phyloP scores from a whole-genome alignment of 2,888 invertebrate species.

The Andrena flavipes region DNA sequence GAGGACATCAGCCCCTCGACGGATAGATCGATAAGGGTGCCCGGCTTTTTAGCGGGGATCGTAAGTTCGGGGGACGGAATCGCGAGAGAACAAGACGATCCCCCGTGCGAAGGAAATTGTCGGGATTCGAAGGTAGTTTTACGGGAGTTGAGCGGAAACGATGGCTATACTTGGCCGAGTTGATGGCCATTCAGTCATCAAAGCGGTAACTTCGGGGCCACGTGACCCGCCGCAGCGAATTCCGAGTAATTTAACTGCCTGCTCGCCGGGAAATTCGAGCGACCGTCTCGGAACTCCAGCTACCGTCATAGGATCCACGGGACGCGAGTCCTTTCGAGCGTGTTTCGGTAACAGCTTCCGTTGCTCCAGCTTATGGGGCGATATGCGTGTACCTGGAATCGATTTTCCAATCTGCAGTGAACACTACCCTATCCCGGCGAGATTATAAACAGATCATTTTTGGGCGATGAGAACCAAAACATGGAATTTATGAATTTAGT shows the following conservation, averaged over 20 bases:
- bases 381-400: conserved; percentile 6
- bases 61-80: neutral
- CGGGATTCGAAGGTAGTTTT: conserved; percentile 25
- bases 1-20: neutral
- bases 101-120: neutral
- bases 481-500: no score
- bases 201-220: conserved; percentile 35
- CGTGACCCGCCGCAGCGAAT: conserved; percentile 42
- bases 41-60: neutral
- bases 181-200: conserved; percentile 43
- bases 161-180: conserved; percentile 27
- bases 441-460: neutral
- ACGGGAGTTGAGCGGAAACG: conserved; percentile 26
- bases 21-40: no score
- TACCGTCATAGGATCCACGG: conserved; percentile 9
- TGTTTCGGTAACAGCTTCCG: conserved; percentile 15
- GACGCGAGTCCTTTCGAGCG: conserved; percentile 13
- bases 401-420: conserved; percentile 31
- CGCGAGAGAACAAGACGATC: conserved; percentile 16
- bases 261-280: conserved; percentile 24
- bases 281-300: neutral
- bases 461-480: no score
- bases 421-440: neutral
- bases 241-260: conserved; percentile 50
- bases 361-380: neutral